Base-by-base conservation (phyloP, 2,888 invertebrate genomes). In the Malachius bipustulatus region DNA sequence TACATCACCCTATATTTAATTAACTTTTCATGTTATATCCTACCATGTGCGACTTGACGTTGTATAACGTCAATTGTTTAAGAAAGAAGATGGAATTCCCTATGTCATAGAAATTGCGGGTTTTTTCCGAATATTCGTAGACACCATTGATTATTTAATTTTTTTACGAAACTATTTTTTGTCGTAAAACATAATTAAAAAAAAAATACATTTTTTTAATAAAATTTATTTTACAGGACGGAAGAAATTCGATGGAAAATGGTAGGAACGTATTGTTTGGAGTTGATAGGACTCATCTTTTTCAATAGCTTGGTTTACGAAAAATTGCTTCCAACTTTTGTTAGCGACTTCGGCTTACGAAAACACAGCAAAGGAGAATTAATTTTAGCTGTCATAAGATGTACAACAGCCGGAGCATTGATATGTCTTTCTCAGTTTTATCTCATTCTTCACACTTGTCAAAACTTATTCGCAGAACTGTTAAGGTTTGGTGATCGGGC, bases 401-500 rank as follows among this genome's bases (percentile, higher is more conserved):
- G 79, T 54, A 73, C 82, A 53, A 63, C 88, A 39, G 85, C 88
- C 0, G 79, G 78, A 2, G 70, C 79, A 1, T 63, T 83, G 30
- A 68, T 76, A 2, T 37, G 46, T 31, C 32, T 52, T 4, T 33
- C 41, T 4, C 39, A 32, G 3, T 93, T 91, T 63, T 94, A 88
- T 63, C 74, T 82, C 43, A 65, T 94, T 4, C 66, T 94, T 4
- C 94, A 96, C 53, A 75, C 82, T 2, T 91, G 90, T 88, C 69
- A 83, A 52, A 94, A 94, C 60, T 84, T 82, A 11, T 85, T 82
- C 51, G 83, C 90, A 0, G 94, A 96, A 62, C 69, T 91, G 63
- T 60, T 93, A 40, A 73, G 71, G 37, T 96, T 94, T 59, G 82
- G 75, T 4, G 88, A 94, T 66, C 62, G 91, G 55, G n/a, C n/a